These are phyloP conservation scores for Canis aureus DNA, from an alignment of 2,113 vertebrate species.

Conservation along the genomic window DNA sequence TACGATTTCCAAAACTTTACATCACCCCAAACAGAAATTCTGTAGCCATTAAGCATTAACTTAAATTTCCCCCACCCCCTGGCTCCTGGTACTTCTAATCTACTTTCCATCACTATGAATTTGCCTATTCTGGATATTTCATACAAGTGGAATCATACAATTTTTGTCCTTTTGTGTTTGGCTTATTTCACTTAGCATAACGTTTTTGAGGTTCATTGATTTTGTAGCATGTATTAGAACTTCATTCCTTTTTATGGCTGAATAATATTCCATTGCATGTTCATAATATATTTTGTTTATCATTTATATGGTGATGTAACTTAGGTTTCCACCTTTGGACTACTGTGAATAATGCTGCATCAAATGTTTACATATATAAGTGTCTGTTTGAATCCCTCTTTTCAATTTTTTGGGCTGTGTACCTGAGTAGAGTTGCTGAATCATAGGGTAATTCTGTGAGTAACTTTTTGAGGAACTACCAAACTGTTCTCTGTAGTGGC, in stretches of 20 bases:
- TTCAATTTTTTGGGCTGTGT: background rate
- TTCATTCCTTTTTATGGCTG: background rate
- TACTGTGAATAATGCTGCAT: background rate
- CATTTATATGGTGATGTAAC: background rate
- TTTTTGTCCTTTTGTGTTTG: background rate
- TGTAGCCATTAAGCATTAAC: background rate
- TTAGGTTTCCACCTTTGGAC: background rate
- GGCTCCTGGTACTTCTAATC: background rate
- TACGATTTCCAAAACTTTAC: background rate
- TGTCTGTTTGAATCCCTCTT: background rate
- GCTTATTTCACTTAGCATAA: background rate
- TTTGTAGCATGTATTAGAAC: background rate
- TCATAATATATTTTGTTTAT: background rate
- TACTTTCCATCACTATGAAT: background rate
- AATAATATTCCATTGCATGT: background rate
- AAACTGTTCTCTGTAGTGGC: background rate
- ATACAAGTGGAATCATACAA: background rate
- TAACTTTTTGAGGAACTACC: background rate
- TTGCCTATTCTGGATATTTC: background rate
- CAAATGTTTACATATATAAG: background rate
- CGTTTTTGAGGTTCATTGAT: background rate
- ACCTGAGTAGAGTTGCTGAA: background rate
- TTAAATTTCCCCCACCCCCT: fast-evolving
- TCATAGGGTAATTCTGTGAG: background rate
- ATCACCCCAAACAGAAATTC: background rate